phyloP scores from a whole-genome alignment of 2,113 vertebrate species.

The Syngnathus floridae region DNA sequence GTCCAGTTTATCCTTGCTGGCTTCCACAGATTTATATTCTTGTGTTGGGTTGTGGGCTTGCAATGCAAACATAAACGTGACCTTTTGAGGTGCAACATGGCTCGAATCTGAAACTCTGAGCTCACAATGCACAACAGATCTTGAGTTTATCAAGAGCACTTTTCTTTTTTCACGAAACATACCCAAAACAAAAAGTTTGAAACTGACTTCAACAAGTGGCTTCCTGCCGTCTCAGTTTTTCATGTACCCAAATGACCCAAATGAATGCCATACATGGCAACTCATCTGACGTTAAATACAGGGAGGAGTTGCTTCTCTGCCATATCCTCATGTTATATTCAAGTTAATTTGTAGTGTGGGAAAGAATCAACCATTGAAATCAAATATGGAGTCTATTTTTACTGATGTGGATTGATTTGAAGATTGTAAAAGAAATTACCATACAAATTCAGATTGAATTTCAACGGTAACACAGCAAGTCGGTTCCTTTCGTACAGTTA shows the following conservation, averaged over 20 bases:
- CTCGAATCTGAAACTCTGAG: neutral
- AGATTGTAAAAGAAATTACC: neutral
- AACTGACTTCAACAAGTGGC: constrained; percentile 39
- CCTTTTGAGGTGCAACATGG: constrained; percentile 4
- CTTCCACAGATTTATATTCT: neutral
- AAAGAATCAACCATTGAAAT: constrained; percentile 18
- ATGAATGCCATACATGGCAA: constrained; percentile 34
- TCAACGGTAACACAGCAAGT: neutral
- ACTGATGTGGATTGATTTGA: constrained; percentile 1
- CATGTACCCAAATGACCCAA: constrained; percentile 38
- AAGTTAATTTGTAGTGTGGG: constrained; percentile 23
- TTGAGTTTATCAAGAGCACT: neutral
- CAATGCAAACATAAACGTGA: neutral
- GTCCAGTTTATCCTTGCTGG: neutral
- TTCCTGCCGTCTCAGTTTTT: constrained; percentile 26
- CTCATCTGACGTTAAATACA: constrained; percentile 38
- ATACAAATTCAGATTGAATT: neutral
- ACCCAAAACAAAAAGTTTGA: constrained; percentile 37
- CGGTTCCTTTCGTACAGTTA: neutral
- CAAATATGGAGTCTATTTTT: neutral
- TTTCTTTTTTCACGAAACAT: neutral
- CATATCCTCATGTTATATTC: constrained; percentile 43
- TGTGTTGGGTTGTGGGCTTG: neutral
- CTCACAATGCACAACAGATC: constrained; percentile 9
- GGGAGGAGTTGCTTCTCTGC: constrained; percentile 22